phyloP scores from a whole-genome alignment of 2,888 invertebrate genomes.

The Agriopis aurantiaria region DNA sequence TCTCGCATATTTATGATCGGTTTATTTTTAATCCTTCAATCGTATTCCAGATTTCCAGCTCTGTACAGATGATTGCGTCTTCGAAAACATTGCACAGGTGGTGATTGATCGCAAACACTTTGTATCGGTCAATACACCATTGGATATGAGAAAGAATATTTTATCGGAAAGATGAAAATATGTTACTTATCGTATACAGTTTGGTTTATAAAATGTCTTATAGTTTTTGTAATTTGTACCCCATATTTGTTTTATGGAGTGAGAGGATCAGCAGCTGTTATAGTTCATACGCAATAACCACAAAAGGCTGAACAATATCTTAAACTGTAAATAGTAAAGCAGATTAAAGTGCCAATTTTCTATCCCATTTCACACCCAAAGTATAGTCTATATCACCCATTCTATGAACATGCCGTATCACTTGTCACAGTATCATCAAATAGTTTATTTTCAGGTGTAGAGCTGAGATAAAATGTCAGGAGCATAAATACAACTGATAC shows the following conservation, averaged over 20 bases:
- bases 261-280: neutral
- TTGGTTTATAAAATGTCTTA: too few species aligned
- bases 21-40: slow-evolving; percentile 28
- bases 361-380: neutral
- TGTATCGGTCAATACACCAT: slow-evolving; percentile 26
- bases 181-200: neutral
- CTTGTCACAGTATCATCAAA: slow-evolving; percentile 35
- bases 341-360: slow-evolving; percentile 6
- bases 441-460: slow-evolving; percentile 52
- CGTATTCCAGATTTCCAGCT: slow-evolving; percentile 19
- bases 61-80: slow-evolving; percentile 17
- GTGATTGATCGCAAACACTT: slow-evolving; percentile 14
- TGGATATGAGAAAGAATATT: neutral
- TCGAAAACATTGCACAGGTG: slow-evolving; percentile 21
- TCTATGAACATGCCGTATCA: slow-evolving; percentile 28
- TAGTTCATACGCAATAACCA: neutral
- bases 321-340: neutral
- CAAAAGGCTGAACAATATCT: neutral
- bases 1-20: slow-evolving; percentile 24
- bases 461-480: slow-evolving; percentile 58
- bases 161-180: slow-evolving; percentile 8
- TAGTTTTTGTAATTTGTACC: neutral
- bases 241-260: neutral
- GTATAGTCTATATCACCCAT: slow-evolving; percentile 12
- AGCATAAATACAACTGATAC: slow-evolving; percentile 54